Evolutionary conservation across 2,888 invertebrate genomes (phyloP), one percentile per base, ranked within the genome.

Genomic region (Volucella bombylans): DNA sequence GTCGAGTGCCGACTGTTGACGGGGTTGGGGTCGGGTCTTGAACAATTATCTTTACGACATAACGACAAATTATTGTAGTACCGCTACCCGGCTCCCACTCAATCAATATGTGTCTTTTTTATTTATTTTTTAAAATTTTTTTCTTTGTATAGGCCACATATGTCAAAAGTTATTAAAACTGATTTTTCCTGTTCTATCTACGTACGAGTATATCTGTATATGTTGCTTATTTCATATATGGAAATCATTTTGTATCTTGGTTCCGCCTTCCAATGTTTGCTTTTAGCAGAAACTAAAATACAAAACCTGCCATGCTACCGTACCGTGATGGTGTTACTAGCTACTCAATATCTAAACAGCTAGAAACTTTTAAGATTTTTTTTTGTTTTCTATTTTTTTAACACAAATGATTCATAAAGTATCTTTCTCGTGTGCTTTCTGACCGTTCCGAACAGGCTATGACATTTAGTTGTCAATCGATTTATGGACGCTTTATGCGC

Each of bases 31-130:
- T 31, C 31, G 59, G 39, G 41, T 2, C 15, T 12, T 41, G 59
- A 80, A 61, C 80, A 80, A 80, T 83, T 83, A 79, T 71, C 69
- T 62, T 52, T 71, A 47, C 79, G 59, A 71, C 69, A 74, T 71
- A 9, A 61, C 71, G 80, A 80, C 83, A 80, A 80, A 80, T 83
- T 83, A n/a, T n/a, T n/a, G n/a, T n/a, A 71, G 79, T 80, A 76
- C 79, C 74, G 83, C 83, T 83, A 83, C 74, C 47, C 83, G 69
- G 61, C 83, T 83, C 83, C 80, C 69, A 83, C 83, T 80, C 80
- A 67, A 76, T 80, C 80, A 67, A 82, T 61, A 67, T 59, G n/a
- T 52, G 43, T 57, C 31, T 43, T 71, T 55, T 64, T 52, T 49
- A 18, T 41, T 61, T 61, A 4, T 1, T 10, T 59, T 52, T 49